Evolutionary conservation across 2,113 vertebrate species (phyloP).

Genomic region (Hassar affinis): DNA sequence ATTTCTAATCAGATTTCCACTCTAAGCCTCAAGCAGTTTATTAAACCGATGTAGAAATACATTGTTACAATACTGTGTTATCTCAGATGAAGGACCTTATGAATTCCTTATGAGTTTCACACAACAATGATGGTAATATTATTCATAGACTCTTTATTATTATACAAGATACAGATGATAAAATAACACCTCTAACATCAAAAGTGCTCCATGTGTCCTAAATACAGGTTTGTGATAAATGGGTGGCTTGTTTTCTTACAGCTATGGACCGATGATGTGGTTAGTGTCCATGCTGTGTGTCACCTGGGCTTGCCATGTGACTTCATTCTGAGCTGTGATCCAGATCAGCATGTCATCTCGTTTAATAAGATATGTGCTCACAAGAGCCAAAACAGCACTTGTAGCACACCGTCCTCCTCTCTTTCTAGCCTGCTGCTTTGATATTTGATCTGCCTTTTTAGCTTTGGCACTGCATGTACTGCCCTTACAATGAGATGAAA

Average conservation of each 20-base stretch:
- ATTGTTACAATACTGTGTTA: background rate
- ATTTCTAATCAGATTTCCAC: background rate
- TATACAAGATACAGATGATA: background rate
- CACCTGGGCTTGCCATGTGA: slow-evolving; percentile 25
- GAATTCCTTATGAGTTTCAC: background rate
- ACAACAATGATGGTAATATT: too few relatives aligned
- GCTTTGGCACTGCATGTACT: slow-evolving; percentile 21
- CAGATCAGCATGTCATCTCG: slow-evolving; percentile 23
- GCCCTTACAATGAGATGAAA: slow-evolving; percentile 35
- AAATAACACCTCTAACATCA: background rate
- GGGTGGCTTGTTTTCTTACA: background rate
- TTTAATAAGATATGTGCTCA: slow-evolving; percentile 42
- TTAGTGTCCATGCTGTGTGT: slow-evolving; percentile 11
- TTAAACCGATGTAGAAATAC: background rate
- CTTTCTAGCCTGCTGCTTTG: slow-evolving; percentile 41
- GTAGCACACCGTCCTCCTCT: slow-evolving; percentile 16
- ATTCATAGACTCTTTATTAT: background rate
- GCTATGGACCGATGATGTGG: background rate
- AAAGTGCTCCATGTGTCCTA: background rate
- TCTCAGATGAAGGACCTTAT: background rate
- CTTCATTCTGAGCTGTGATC: slow-evolving; percentile 14
- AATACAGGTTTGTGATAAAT: background rate
- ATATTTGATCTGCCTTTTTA: slow-evolving; percentile 47
- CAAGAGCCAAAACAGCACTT: slow-evolving; percentile 34
- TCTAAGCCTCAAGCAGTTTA: background rate